Evolutionary conservation across 1,140 invertebrate genomes (phyloP), one percentile per base, ranked within the genome.

Genomic region (Diplogasteroides magnus): DNA sequence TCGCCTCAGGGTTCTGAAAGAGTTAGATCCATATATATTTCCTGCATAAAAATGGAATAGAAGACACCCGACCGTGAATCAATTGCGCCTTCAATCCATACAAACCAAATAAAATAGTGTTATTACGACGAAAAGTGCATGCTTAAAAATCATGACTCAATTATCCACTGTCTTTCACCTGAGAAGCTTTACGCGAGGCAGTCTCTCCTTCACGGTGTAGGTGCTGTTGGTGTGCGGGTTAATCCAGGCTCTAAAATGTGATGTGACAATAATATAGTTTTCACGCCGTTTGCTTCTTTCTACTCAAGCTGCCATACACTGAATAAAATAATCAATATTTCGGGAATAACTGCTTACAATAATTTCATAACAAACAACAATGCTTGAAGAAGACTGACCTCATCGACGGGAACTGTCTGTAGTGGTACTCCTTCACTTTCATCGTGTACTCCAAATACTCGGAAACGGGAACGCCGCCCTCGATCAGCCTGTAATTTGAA

Each of bases 401-500:
- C 71, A 81, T 77, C 23, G 72, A 73, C 19, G 79, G 81, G 31
- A 81, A 71, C 23, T 68, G 71, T 13, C 75, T 55, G 67, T 83
- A 79, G 56, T 81, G 79, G 15, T 73, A 72, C 64, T 81, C 79
- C 67, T 81, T 81, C 31, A 83, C 77, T 25, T 76, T 74, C 55
- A 81, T 69, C 2, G 83, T 81, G 61, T 82, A 58, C 27, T 66
- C 79, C 58, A 81, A 64, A 62, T 82, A 81, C 56, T 78, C 74
- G 3, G 77, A 80, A 15, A 81, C 69, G 14, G 79, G 79, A 61
- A 80, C 75, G 2, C 78, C 55, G 87, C 88, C 77, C 93, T 86
- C 15, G 82, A 83, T 78, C 89, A 91, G 2, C 91, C 91, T 57
- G 87, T 88, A 48, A 48, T 48, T 6, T 48, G n/a, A n/a, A n/a